phyloP scores from a whole-genome alignment of 2,797 vertebrate genomes.

The Cyclura pinguis region DNA sequence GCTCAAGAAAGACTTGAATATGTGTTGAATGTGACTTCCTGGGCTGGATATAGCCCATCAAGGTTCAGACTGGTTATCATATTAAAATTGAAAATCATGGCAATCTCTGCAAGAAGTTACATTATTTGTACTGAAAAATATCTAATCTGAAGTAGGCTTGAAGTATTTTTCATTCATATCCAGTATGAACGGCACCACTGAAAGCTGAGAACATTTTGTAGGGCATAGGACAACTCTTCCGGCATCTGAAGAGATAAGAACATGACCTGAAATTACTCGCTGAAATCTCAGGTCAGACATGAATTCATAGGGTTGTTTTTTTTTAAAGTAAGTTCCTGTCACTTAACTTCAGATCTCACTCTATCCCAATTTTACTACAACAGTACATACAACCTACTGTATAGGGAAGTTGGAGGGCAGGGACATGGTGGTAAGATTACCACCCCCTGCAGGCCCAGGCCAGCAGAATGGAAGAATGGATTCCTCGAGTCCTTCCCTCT shows the following conservation, averaged over 20 bases:
- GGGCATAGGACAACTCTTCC: background rate
- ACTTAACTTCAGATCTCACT: background rate
- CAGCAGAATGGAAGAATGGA: background rate
- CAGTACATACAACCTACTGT: background rate
- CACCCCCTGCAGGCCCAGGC: background rate
- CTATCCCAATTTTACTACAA: background rate
- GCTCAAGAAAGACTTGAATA: background rate
- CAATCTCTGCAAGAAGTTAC: background rate
- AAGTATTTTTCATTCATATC: background rate
- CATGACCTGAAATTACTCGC: background rate
- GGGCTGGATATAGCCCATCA: background rate
- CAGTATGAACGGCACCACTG: background rate
- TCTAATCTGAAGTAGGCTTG: background rate
- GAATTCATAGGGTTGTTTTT: background rate
- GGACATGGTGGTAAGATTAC: background rate
- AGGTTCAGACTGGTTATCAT: background rate
- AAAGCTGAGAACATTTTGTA: background rate
- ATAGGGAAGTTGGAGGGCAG: background rate
- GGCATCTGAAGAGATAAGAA: background rate
- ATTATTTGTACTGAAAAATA: background rate
- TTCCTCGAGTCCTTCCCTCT: background rate
- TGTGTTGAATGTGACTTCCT: background rate
- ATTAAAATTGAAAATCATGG: background rate
- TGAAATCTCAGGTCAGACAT: background rate
- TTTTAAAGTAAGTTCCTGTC: background rate